These are phyloP conservation scores for Oceanodroma leucorhoa DNA, from an alignment of 2,797 vertebrate species.

Conservation along the genomic window DNA sequence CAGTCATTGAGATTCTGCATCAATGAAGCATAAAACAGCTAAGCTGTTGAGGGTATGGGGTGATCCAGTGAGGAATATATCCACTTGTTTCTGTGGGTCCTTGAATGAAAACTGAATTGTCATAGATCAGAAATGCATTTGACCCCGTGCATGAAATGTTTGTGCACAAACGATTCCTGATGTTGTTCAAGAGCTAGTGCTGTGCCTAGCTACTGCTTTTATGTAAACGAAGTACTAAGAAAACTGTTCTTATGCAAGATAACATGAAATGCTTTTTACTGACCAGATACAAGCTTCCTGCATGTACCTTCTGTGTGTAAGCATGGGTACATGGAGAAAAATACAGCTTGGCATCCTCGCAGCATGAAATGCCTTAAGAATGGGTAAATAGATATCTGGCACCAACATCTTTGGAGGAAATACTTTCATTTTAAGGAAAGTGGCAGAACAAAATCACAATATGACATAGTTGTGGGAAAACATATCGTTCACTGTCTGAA, in stretches of 20 bases:
- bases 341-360: background rate
- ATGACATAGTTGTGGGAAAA: background rate
- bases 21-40: background rate
- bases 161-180: background rate
- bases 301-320: background rate
- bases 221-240: background rate
- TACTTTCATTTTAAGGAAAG: background rate
- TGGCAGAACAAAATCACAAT: background rate
- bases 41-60: rapidly evolving
- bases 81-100: background rate
- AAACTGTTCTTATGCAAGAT: background rate
- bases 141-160: background rate
- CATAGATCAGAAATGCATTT: background rate
- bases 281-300: rapidly evolving
- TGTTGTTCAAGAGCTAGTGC: background rate
- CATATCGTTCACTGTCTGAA: background rate
- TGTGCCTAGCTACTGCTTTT: background rate
- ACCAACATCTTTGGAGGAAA: background rate
- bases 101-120: background rate
- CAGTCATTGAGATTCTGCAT: background rate
- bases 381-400: background rate
- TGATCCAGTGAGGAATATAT: background rate
- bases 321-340: background rate
- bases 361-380: background rate
- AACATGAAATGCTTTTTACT: background rate